Conservation (phyloP, 2,888 invertebrate genomes). For the Cetonia aurata region DNA sequence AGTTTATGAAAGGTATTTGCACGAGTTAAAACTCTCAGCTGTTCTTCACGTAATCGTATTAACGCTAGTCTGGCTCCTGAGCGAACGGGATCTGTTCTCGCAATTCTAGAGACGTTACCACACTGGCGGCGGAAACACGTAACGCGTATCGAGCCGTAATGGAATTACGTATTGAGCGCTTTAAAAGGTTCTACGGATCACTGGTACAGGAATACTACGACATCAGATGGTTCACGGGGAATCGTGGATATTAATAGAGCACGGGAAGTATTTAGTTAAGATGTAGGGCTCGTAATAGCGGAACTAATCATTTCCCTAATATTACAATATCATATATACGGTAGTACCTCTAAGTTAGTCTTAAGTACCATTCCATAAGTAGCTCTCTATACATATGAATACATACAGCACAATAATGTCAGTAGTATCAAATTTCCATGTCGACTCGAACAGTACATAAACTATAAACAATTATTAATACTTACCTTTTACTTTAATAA, state of each 20-base stretch:
- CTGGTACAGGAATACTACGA: not conserved
- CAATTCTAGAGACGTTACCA: not conserved
- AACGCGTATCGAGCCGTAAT: constrained; percentile 6
- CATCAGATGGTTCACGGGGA: not conserved
- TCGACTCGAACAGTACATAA: too few relatives aligned
- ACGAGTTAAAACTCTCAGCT: constrained; percentile 23
- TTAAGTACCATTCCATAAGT: too few relatives aligned
- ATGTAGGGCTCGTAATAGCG: too few relatives aligned
- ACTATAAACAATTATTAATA: too few relatives aligned
- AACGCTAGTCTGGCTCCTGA: constrained; percentile 3
- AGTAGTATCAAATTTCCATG: too few relatives aligned
- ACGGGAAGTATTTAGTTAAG: not conserved
- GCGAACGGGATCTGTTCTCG: constrained; percentile 3
- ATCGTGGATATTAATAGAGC: constrained; percentile 9
- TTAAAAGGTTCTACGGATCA: not conserved
- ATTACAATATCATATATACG: too few relatives aligned
- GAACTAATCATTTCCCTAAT: not conserved
- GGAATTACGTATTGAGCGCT: constrained; percentile 14
- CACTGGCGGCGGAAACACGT: constrained; percentile 6
- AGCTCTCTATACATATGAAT: too few relatives aligned
- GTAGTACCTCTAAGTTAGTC: too few relatives aligned
- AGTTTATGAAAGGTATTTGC: constrained; percentile 7
- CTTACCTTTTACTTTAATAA: too few relatives aligned
- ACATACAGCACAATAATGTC: too few relatives aligned
- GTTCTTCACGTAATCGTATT: constrained; percentile 21